phyloP scores from a whole-genome alignment of 2,797 vertebrate species.

The Sebastolobus alascanus region DNA sequence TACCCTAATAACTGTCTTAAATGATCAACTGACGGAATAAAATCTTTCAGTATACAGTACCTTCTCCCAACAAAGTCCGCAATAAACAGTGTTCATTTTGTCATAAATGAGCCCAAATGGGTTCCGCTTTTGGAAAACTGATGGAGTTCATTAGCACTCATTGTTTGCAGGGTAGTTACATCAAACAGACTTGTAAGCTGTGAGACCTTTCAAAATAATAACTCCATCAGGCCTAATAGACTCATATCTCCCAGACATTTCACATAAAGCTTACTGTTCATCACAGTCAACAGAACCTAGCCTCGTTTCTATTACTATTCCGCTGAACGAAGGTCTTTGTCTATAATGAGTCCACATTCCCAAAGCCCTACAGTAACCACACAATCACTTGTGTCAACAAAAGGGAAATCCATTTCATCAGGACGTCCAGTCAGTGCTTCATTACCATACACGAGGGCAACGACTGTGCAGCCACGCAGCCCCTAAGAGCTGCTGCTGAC shows the following conservation, averaged over 20 bases:
- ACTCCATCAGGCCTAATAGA: constrained; percentile 60
- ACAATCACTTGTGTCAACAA: constrained; percentile 83
- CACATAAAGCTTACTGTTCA: constrained; percentile 56
- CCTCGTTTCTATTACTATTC: constrained; percentile 61
- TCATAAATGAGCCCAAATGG: constrained; percentile 55
- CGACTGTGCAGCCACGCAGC: constrained; percentile 46
- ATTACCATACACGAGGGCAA: constrained; percentile 70
- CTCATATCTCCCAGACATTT: constrained; percentile 63
- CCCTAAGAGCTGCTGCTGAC: constrained; percentile 45
- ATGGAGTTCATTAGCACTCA: constrained; percentile 56
- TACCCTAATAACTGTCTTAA: constrained; percentile 40
- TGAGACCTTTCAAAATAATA: constrained; percentile 56
- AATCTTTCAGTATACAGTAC: constrained; percentile 48
- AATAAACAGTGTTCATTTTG: constrained; percentile 57
- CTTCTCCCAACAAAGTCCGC: constrained; percentile 20
- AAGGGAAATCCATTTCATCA: constrained; percentile 81
- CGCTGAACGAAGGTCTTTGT: constrained; percentile 69
- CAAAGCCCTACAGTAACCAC: constrained; percentile 76
- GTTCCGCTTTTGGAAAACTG: constrained; percentile 58
- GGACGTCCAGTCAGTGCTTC: constrained; percentile 69
- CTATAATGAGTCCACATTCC: constrained; percentile 77
- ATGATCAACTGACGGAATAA: constrained; percentile 50
- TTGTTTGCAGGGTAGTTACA: constrained; percentile 55
- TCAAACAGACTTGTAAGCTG: constrained; percentile 61
- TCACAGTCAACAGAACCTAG: constrained; percentile 57